phyloP scores from a whole-genome alignment of 2,797 vertebrate genomes.

The Trachops cirrhosus region DNA sequence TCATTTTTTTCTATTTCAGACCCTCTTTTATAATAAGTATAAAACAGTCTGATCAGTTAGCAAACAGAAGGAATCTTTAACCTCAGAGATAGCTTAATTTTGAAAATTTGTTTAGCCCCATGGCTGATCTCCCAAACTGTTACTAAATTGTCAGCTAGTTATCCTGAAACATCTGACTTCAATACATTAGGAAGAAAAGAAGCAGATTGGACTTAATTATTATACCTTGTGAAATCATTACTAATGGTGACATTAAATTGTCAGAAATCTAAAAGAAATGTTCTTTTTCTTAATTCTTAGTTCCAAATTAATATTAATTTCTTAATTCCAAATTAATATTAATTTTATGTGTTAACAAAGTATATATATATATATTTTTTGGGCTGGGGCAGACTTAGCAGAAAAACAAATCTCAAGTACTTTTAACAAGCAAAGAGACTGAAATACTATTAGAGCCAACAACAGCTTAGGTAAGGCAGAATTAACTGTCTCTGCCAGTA shows the following conservation, averaged over 20 bases:
- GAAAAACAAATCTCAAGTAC: background rate
- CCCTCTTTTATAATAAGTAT: background rate
- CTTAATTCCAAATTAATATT: conserved; percentile 27
- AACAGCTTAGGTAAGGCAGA: background rate
- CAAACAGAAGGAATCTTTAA: background rate
- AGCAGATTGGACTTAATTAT: conserved; percentile 23
- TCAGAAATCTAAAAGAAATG: conserved; percentile 48
- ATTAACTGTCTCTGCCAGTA: background rate
- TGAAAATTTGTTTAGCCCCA: conserved; percentile 8
- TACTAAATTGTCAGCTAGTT: conserved; percentile 36
- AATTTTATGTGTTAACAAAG: conserved; percentile 30
- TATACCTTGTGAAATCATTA: conserved; percentile 42
- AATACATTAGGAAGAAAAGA: conserved; percentile 37
- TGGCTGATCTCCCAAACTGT: background rate
- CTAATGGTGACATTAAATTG: conserved; percentile 45
- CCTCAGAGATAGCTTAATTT: conserved; percentile 7
- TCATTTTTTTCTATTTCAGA: background rate
- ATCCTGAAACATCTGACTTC: conserved; percentile 37
- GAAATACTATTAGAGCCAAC: background rate
- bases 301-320: conserved; percentile 57
- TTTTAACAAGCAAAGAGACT: background rate
- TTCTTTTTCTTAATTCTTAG: conserved; percentile 27
- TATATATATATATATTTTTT: too few species aligned
- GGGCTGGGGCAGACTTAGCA: background rate
- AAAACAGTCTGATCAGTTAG: background rate